Evolutionary conservation across 2,797 vertebrate species (phyloP).

Genomic region (Lophius americanus): DNA sequence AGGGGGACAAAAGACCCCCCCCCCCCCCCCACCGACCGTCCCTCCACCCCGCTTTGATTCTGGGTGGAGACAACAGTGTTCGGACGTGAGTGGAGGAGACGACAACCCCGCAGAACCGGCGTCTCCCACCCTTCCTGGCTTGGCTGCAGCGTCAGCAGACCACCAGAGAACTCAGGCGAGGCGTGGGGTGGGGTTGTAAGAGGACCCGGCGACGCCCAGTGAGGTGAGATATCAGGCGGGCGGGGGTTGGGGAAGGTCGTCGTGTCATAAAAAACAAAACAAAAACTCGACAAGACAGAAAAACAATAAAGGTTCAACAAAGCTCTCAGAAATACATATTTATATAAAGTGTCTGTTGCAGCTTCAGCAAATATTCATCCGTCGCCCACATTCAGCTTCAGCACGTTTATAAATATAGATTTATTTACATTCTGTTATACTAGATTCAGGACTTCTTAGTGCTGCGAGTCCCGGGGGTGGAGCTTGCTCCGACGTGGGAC

Average conservation of each 20-base stretch:
- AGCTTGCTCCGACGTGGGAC: slow-evolving; percentile 44
- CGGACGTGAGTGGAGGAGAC: slow-evolving; percentile 59
- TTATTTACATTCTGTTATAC: slow-evolving; percentile 64
- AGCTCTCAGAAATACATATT: slow-evolving; percentile 43
- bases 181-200: slow-evolving; percentile 12
- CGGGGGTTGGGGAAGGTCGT: neutral
- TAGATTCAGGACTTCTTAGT: slow-evolving; percentile 55
- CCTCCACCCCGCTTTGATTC: slow-evolving; percentile 33
- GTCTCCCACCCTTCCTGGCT: slow-evolving; percentile 45
- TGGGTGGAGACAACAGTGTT: slow-evolving; percentile 39
- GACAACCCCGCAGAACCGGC: slow-evolving; percentile 54
- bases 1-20: slow-evolving; percentile 34
- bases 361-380: slow-evolving; percentile 49
- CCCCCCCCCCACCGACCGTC: neutral
- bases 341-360: slow-evolving; percentile 71
- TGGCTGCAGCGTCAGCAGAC: slow-evolving; percentile 43
- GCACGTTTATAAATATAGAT: slow-evolving; percentile 69
- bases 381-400: slow-evolving; percentile 44
- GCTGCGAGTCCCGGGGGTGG: slow-evolving; percentile 43
- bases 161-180: slow-evolving; percentile 40
- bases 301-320: slow-evolving; percentile 29
- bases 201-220: neutral
- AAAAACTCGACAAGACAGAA: slow-evolving; percentile 22
- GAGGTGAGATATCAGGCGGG: slow-evolving; percentile 27
- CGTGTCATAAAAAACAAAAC: too few species aligned